Evolutionary conservation across 1,140 invertebrate genomes (phyloP), one percentile per base, ranked within the genome.

Genomic region (Cyphomyrmex costatus): DNA sequence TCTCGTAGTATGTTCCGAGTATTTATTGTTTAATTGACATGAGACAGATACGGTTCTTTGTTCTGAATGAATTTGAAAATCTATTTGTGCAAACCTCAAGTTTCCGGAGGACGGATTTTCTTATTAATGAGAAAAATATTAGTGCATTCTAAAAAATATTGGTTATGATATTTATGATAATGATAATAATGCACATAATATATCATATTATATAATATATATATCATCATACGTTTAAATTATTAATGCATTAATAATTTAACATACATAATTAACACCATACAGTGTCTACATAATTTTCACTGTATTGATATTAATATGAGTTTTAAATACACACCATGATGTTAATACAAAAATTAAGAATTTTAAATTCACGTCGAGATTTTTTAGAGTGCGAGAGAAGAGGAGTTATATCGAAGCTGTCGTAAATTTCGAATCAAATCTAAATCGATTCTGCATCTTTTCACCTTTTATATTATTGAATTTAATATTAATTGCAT

Each of bases 21-120:
- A 51, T 66, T 79, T 79, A 21, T n/a, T 53, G 30, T 3, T n/a
- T 70, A 36, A 68, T 68, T 68, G 19, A 78, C 74, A 30, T n/a
- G 46, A 4, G 27, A 46, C 21, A 46, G 16, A 6, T 36, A 19
- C 4, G 63, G n/a, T 42, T 58, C 14, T 60, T 42, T 49, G 27
- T 30, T 16, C 36, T 27, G 33, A 66, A 68, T 19, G 19, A 24
- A 68, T 79, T 79, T 14, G 30, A 77, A 63, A 77, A 77, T 77
- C 19, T 10, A 63, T 8, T 16, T 61, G 53, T 46, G 36, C 6
- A 63, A 77, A 77, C 0, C 16, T 36, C 7, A 10, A 36, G 5
- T 58, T 12, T 5, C n/a, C 14, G 7, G 21, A 74, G 2, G 27
- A 21, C 51, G 8, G 21, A 3, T 60, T 21, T 58, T 27, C 6